phyloP scores from a whole-genome alignment of 2,113 vertebrate species.

The Merops nubicus region DNA sequence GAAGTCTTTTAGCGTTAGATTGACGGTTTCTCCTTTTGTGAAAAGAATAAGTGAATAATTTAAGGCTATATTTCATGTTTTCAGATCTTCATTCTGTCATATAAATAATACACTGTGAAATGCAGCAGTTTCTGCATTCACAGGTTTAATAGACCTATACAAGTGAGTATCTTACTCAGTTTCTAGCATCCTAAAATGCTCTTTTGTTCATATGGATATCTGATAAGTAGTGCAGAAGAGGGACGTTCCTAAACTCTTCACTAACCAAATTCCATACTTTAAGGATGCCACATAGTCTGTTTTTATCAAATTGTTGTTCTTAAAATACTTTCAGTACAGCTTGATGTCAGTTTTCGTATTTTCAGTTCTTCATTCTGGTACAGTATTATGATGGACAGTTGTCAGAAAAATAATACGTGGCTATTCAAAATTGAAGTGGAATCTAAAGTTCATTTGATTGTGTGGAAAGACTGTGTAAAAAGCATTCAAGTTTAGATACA shows the following conservation, averaged over 20 bases:
- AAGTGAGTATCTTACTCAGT: constrained; percentile 7
- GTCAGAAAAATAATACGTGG: background rate
- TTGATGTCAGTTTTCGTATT: background rate
- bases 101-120: constrained; percentile 71
- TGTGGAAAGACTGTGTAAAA: background rate
- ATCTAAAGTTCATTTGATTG: background rate
- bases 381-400: background rate
- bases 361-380: background rate
- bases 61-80: constrained; percentile 76
- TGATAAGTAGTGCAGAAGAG: background rate
- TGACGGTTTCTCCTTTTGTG: constrained; percentile 70
- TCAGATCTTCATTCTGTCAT: constrained; percentile 69
- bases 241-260: background rate
- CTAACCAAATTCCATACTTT: background rate
- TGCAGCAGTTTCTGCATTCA: constrained; percentile 47
- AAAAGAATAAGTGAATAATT: constrained; percentile 76
- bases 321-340: constrained; percentile 34
- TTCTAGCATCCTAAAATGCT: constrained; percentile 27
- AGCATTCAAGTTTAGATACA: background rate
- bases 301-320: constrained; percentile 46
- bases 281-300: background rate
- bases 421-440: background rate
- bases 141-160: constrained; percentile 46
- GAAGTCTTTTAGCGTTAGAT: constrained; percentile 72
- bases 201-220: background rate